Conservation (phyloP, 2,113 vertebrate species). For the Pardalotus punctatus region DNA sequence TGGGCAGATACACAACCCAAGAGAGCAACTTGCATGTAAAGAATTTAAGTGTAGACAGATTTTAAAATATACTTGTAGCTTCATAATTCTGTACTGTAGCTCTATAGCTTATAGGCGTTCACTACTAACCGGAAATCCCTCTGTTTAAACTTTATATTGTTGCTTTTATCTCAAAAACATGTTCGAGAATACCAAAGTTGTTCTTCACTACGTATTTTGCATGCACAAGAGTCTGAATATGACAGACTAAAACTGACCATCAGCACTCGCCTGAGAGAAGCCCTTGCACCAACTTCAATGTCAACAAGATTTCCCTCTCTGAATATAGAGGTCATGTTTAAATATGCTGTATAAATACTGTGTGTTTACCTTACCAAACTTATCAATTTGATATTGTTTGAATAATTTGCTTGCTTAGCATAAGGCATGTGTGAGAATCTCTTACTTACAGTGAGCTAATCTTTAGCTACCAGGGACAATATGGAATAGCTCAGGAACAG, state of each 20-base stretch:
- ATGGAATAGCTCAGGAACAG: neutral
- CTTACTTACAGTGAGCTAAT: neutral
- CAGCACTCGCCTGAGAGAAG: neutral
- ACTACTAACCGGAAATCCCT: neutral
- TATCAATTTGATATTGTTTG: neutral
- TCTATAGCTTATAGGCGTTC: neutral
- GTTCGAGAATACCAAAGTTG: neutral
- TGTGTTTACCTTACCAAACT: neutral
- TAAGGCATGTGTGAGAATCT: neutral
- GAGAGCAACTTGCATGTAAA: neutral
- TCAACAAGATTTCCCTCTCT: neutral
- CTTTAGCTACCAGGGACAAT: neutral
- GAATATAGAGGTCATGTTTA: neutral
- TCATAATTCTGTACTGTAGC: neutral
- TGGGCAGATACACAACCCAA: neutral
- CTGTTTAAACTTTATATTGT: neutral
- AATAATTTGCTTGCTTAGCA: neutral
- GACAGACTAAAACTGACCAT: neutral
- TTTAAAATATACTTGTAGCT: neutral
- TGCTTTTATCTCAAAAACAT: neutral
- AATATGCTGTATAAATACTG: neutral
- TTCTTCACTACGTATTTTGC: neutral
- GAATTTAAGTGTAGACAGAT: neutral
- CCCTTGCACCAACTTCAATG: neutral
- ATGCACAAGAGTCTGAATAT: neutral